Evolutionary conservation across 2,113 vertebrate species (phyloP).

Genomic region (Notarius quadriscutis): DNA sequence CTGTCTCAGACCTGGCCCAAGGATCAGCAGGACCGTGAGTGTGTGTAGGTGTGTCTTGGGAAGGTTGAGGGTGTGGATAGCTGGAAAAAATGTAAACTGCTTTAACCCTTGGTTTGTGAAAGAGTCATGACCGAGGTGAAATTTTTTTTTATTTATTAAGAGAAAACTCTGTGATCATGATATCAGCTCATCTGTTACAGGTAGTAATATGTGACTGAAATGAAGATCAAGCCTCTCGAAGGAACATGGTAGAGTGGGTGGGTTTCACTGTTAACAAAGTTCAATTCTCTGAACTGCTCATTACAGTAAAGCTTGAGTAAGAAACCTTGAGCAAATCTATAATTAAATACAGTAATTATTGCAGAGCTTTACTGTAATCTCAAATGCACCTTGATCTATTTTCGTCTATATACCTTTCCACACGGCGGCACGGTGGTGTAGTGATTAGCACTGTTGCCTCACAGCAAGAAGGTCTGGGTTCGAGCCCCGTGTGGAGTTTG

Average conservation of each 20-base stretch:
- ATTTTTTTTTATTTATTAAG: conserved; percentile 19
- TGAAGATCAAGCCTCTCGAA: not conserved
- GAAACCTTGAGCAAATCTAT: not conserved
- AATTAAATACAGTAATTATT: conserved; percentile 22
- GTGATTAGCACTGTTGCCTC: too few relatives aligned
- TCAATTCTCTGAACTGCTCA: conserved; percentile 7
- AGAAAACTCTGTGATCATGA: not conserved
- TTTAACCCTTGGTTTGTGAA: conserved; percentile 11
- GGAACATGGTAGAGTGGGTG: not conserved
- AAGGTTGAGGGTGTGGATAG: not conserved
- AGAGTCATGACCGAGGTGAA: not conserved
- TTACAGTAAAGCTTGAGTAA: not conserved
- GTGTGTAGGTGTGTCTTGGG: conserved; percentile 45
- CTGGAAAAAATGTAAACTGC: conserved; percentile 18
- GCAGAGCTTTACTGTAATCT: not conserved
- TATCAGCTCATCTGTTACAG: not conserved
- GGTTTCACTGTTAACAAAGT: conserved; percentile 15
- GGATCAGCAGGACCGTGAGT: conserved; percentile 29
- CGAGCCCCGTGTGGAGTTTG: too few relatives aligned
- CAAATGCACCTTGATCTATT: not conserved
- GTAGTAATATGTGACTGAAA: not conserved
- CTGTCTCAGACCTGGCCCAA: conserved; percentile 63
- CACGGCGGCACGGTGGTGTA: too few relatives aligned
- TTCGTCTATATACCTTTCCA: not conserved
- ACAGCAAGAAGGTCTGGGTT: too few relatives aligned